phyloP scores from a whole-genome alignment of 2,797 vertebrate genomes.

The Sebastes melanostomus region DNA sequence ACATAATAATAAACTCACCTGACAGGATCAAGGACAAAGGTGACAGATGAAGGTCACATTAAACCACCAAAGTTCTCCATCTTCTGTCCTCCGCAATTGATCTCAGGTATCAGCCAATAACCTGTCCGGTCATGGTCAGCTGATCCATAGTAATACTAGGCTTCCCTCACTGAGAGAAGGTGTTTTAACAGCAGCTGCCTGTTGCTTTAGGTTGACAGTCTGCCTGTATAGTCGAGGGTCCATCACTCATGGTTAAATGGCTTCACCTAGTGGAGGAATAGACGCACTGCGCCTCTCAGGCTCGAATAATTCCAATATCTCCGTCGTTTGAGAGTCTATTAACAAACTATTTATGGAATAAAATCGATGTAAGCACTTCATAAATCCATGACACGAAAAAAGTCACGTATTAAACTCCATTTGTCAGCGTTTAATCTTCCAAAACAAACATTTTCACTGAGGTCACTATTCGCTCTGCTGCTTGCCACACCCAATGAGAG shows the following conservation, averaged over 20 bases:
- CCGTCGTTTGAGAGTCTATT: not conserved
- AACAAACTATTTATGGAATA: not conserved
- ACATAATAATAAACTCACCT: not conserved
- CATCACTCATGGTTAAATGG: constrained; percentile 1
- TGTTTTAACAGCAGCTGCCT: constrained; percentile 9
- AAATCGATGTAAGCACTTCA: too few relatives aligned
- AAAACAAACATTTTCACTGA: too few relatives aligned
- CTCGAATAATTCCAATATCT: too few relatives aligned
- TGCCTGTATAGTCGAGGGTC: accelerated
- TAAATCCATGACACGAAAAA: too few relatives aligned
- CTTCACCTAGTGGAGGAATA: constrained; percentile 55
- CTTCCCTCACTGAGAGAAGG: not conserved
- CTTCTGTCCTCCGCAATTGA: not conserved
- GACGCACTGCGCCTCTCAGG: not conserved
- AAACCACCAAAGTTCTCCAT: not conserved
- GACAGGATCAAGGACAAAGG: not conserved
- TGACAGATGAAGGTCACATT: constrained; percentile 18
- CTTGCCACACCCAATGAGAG: too few relatives aligned
- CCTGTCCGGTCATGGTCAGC: not conserved
- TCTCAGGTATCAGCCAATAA: not conserved
- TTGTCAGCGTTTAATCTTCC: too few relatives aligned
- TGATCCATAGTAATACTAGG: not conserved
- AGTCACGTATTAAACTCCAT: too few relatives aligned
- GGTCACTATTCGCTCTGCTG: too few relatives aligned
- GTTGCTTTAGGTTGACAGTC: constrained; percentile 21